Conservation (phyloP, 2,113 vertebrate species). For the Cavia aperea region DNA sequence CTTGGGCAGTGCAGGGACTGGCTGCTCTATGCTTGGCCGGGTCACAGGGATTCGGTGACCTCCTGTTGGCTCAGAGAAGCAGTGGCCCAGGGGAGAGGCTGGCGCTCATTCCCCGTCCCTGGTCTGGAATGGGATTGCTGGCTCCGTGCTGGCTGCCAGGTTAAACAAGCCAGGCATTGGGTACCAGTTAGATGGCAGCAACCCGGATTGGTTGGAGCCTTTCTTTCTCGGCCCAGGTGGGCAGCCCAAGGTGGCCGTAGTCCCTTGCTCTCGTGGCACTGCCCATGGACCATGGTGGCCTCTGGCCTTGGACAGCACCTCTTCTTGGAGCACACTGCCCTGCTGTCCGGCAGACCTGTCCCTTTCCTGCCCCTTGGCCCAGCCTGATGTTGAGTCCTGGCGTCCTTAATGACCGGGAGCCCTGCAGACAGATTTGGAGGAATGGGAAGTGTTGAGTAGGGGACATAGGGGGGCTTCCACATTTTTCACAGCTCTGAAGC, state of each 20-base stretch:
- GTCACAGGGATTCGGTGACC: neutral
- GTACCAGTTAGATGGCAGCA: too few relatives aligned
- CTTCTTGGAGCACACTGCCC: neutral
- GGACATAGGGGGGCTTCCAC: neutral
- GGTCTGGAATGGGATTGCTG: too few relatives aligned
- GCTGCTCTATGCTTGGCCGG: too few relatives aligned
- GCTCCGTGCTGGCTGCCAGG: neutral
- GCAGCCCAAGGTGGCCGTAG: neutral
- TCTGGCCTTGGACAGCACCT: neutral
- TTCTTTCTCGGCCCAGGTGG: neutral
- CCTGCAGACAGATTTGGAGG: fast-evolving
- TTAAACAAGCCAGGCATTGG: fast-evolving
- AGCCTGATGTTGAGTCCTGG: neutral
- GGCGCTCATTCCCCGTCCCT: fast-evolving
- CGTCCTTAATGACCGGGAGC: neutral
- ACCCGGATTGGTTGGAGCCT: neutral
- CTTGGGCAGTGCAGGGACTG: neutral
- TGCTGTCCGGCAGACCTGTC: neutral
- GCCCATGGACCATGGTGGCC: fast-evolving
- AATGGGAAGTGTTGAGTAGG: neutral
- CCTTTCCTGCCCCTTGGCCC: neutral
- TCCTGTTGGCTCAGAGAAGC: neutral
- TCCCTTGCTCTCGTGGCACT: neutral
- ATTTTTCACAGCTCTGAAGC: neutral
- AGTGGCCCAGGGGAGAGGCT: neutral